Evolutionary conservation across 2,888 invertebrate species (phyloP), one percentile per base, ranked within the genome.

Genomic region (Cylindroiulus punctatus): DNA sequence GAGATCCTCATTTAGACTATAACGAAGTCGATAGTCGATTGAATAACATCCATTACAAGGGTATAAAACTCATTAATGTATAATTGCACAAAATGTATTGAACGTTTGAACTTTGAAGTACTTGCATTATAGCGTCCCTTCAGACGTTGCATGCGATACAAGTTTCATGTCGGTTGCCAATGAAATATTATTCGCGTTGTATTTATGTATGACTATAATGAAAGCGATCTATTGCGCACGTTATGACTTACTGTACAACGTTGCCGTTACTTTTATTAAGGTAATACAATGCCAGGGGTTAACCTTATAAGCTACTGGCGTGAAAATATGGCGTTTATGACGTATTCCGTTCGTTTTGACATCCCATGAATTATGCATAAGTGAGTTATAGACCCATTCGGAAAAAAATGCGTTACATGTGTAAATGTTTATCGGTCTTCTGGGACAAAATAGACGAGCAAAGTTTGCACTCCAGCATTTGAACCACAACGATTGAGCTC

Each of bases 281-380:
- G 3, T 52, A n/a, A 19, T 52, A 14, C 47, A 52, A n/a, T 22
- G 57, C 19, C 57, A 0, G 57, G 57, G 57, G 57, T 65, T 26
- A 65, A 65, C 22, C 57, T 22, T n/a, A n/a, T 57, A 57, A 57
- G 57, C 57, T 57, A 57, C n/a, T 57, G 1, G 57, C 57, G 57
- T 65, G 57, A 65, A 65, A 65, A 65, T 65, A 65, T 26, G 19
- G 57, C 57, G 57, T 65, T 65, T 65, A 65, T 65, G 57, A 65
- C 57, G 57, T 65, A 65, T 65, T 65, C 26, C 57, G 57, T 65
- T 65, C 57, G 0, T 65, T 65, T 65, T 65, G 57, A 65, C 57
- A 22, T 65, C 57, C 19, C 22, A 65, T 65, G 57, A 65, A 65
- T 65, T 65, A 65, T 65, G 57, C 57, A 65, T 65, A 65, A 65